phyloP scores from a whole-genome alignment of 2,113 vertebrate genomes.

The Oophaga pumilio region DNA sequence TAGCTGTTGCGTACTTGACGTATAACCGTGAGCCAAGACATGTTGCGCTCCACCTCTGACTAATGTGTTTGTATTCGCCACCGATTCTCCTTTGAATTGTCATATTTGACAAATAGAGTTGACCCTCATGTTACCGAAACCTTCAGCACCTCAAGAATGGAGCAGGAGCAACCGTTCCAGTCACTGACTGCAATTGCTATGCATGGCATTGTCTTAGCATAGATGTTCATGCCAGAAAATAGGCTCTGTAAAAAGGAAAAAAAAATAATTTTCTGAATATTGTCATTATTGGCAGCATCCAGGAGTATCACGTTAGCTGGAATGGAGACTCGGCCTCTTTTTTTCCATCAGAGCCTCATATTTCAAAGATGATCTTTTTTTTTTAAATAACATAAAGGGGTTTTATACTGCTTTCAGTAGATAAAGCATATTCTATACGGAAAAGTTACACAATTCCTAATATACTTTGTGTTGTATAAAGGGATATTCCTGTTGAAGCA shows the following conservation, averaged over 20 bases:
- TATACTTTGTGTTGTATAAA: background rate
- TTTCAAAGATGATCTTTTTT: background rate
- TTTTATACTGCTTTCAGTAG: background rate
- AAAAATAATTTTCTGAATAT: background rate
- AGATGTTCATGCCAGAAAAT: background rate
- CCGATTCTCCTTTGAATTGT: constrained; percentile 13
- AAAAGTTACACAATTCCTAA: background rate
- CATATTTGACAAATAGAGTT: constrained; percentile 28
- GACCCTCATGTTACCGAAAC: constrained; percentile 11
- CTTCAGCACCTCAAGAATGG: constrained; percentile 9
- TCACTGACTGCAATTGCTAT: background rate
- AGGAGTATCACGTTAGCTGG: background rate
- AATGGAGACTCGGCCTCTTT: too few species aligned
- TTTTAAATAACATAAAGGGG: background rate
- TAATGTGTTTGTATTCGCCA: constrained; percentile 1
- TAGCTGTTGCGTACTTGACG: background rate
- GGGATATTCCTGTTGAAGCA: too few species aligned
- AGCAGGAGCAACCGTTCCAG: background rate
- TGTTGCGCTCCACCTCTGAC: background rate
- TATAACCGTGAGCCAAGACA: background rate
- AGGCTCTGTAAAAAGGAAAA: background rate
- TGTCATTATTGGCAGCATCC: background rate
- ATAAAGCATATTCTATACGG: background rate
- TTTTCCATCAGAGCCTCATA: background rate
- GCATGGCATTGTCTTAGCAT: background rate